Conservation (phyloP, 2,888 invertebrate species). For the Drosophila anomalipes region DNA sequence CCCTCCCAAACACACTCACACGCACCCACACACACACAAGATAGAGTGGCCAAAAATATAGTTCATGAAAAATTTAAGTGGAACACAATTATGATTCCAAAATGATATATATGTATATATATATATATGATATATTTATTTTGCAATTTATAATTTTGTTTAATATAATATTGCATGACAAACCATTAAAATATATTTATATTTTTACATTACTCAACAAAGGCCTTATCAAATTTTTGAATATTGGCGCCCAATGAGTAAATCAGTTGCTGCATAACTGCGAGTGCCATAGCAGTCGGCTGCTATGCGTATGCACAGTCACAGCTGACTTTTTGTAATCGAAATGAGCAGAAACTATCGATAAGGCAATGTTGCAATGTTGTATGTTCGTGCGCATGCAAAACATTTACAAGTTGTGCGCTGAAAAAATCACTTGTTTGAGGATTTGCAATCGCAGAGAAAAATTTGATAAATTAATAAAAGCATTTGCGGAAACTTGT, state of each 20-base stretch:
- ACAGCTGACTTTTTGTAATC: constrained; percentile 9
- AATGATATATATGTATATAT: too few relatives aligned
- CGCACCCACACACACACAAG: neutral
- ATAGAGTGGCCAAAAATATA: neutral
- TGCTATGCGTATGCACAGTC: neutral
- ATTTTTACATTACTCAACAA: neutral
- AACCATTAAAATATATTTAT: neutral
- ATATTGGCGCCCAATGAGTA: constrained; percentile 4
- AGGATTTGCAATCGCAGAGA: neutral
- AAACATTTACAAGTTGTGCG: neutral
- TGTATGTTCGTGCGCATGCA: neutral
- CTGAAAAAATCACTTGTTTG: neutral
- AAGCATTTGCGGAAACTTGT: too few relatives aligned
- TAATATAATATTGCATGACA: neutral
- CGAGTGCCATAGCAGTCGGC: constrained; percentile 26
- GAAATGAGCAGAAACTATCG: constrained; percentile 20
- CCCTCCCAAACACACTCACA: neutral
- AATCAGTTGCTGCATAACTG: neutral
- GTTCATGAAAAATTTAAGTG: neutral
- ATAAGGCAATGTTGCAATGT: neutral
- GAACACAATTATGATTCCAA: neutral
- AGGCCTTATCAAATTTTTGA: constrained; percentile 6
- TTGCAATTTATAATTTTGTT: neutral
- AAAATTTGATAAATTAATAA: neutral
- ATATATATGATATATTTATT: too few relatives aligned